Base-by-base conservation (phyloP, 2,113 vertebrate genomes). In the Lagopus muta region DNA sequence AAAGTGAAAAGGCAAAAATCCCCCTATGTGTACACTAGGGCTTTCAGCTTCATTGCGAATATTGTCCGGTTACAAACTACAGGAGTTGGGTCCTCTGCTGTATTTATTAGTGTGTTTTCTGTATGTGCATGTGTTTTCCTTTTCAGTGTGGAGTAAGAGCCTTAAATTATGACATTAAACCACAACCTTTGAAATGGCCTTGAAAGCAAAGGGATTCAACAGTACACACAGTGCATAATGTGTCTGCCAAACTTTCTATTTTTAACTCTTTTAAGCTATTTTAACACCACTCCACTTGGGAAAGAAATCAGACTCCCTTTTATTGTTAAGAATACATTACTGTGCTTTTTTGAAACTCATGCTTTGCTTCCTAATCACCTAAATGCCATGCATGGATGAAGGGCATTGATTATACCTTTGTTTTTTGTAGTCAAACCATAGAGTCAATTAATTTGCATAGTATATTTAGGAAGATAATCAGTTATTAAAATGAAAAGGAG, bases 341-440 rank as follows among this genome's bases (percentile, higher is more conserved):
- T 91, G 38, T 88, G 36, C 52, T 82, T 70, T 71, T 92, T 88
- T 69, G 58, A 93, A 94, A 82, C 42, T 76, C 65, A 50, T 75
- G 65, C 79, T 84, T 94, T 96, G 82, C 60, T 86, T 92, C 78
- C 86, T 91, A 93, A 89, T 94, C 94, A 92, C 86, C 74, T 92
- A 94, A 95, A 96, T 96, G 94, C 82, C 86, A 90, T 79, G 82
- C 69, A 95, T 93, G 93, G 92, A 97, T 92, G 94, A 90, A 57
- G 62, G 21, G 25, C 94, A 97, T 96, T 70, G 86, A 97, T 97
- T 92, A 78, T 0, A 0, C 58, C 65, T 83, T 48, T 58, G 11
- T 3, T 89, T 90, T 86, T 60, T 95, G 83, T 78, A 77, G 79
- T 85, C 57, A 73, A 94, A 92, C 34, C 55, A 62, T 0, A 54